These are phyloP conservation scores for Pholis gunnellus DNA, from an alignment of 2,113 vertebrate species.

Conservation along the genomic window DNA sequence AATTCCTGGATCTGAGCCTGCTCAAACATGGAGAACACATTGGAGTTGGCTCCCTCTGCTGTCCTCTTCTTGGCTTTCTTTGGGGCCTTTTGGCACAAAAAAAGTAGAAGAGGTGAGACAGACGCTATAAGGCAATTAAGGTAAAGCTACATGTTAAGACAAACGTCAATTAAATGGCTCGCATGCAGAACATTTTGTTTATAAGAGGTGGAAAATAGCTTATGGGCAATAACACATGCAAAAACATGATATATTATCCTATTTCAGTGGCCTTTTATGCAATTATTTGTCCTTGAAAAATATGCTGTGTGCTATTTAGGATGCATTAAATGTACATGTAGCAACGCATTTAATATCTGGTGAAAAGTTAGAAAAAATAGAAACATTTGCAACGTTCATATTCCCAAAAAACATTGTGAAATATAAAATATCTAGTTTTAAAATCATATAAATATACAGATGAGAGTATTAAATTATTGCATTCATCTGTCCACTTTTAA, in stretches of 20 bases:
- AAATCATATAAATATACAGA: not conserved
- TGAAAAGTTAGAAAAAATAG: not conserved
- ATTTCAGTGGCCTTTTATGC: not conserved
- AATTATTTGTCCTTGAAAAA: not conserved
- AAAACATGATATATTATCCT: not conserved
- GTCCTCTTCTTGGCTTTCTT: slow-evolving; percentile 97
- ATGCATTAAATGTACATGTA: not conserved
- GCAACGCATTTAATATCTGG: not conserved
- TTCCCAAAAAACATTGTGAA: not conserved
- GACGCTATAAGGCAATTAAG: not conserved
- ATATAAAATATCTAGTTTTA: not conserved
- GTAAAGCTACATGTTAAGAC: not conserved
- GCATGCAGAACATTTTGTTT: not conserved
- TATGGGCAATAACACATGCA: not conserved
- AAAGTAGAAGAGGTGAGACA: slow-evolving; percentile 5
- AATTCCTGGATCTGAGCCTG: slow-evolving; percentile 99
- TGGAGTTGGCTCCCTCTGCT: slow-evolving; percentile 94
- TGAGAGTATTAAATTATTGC: not conserved
- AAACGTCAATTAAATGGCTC: not conserved
- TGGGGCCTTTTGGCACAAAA: slow-evolving; percentile 85
- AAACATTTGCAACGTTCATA: not conserved
- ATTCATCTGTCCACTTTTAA: not conserved
- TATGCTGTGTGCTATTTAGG: not conserved
- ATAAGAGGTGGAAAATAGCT: not conserved
- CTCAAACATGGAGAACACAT: slow-evolving; percentile 98